Base-by-base conservation (phyloP, 1,140 invertebrate species). In the Cryptotermes secundus region DNA sequence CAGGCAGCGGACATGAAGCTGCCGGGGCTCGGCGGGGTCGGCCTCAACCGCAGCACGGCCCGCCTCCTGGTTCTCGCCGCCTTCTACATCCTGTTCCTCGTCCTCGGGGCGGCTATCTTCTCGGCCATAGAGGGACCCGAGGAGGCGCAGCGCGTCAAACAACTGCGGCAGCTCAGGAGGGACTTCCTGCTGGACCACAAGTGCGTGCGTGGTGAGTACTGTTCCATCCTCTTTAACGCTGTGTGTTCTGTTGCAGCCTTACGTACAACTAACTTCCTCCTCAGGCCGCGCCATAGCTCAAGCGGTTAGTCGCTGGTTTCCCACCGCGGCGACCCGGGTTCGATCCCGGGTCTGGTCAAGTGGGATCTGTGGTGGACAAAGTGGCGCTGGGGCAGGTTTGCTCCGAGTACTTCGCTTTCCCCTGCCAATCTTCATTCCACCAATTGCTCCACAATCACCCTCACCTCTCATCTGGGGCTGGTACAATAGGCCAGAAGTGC, bases 61-160 rank as follows among this genome's bases (percentile, higher is more conserved):
- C 89, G 91, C 6, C 87, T 92, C 49, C 83, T 90, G 26, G 82
- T 88, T 10, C 87, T 91, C 72, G 83, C 88, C 31, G 86, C 87
- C 26, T 90, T 90, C 84, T 91, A 91, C 86, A 35, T 90, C 22
- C 86, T 91, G 10, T 92, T 91, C 85, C 86, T 92, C 81, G 88
- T 92, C 9, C 87, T 94, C 86, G 95, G 95, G 31, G 95, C 95
- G 0, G 91, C 92, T 3, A 92, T 96, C 38, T 95, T 96, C 88
- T 93, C 93, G 82, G 92, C 93, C 36, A 94, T 96, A 85, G 95
- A 96, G 90, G 91, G 91, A n/a, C 95, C 94, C 3, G 88, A 92
- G 83, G 94, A 95, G 88, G 89, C 89, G 14, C 88, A 90, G 65
- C 90, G 92, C 34, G 91, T 93, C 34, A 89, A 91, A 36, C 89